phyloP scores from a whole-genome alignment of 2,113 vertebrate species.

The Sander lucioperca region DNA sequence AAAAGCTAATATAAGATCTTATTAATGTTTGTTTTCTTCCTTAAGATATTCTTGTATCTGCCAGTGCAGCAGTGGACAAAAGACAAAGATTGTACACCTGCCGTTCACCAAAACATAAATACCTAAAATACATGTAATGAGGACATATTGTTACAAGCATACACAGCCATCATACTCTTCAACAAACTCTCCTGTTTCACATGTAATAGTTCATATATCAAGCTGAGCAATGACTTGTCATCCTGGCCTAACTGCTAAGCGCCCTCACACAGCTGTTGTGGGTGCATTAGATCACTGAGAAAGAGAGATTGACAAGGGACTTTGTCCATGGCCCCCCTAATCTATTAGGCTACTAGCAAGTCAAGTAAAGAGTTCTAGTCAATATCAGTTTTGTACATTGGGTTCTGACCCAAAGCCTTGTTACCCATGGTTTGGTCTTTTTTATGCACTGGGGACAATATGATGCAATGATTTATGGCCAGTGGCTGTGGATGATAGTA shows the following conservation, averaged over 20 bases:
- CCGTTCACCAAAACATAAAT: constrained; percentile 7
- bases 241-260: constrained; percentile 62
- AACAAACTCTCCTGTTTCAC: constrained; percentile 65
- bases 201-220: constrained; percentile 74
- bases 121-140: constrained; percentile 39
- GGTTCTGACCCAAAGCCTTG: constrained; percentile 18
- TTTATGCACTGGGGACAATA: not conserved
- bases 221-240: constrained; percentile 74
- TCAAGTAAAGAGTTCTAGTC: constrained; percentile 41
- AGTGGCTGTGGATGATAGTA: not conserved
- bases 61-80: not conserved
- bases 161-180: constrained; percentile 60
- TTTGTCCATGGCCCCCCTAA: constrained; percentile 61
- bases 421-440: constrained; percentile 17
- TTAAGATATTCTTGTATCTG: not conserved
- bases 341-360: constrained; percentile 66
- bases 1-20: too few species aligned
- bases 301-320: constrained; percentile 54
- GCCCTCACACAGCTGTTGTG: constrained; percentile 75
- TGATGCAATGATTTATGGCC: constrained; percentile 2
- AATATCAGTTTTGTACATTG: constrained; percentile 41
- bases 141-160: constrained; percentile 48
- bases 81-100: not conserved
- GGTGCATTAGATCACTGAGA: constrained; percentile 71
- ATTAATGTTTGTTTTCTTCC: not conserved